These are phyloP conservation scores for Syncerus caffer DNA, from an alignment of 2,797 vertebrate species.

Conservation along the genomic window DNA sequence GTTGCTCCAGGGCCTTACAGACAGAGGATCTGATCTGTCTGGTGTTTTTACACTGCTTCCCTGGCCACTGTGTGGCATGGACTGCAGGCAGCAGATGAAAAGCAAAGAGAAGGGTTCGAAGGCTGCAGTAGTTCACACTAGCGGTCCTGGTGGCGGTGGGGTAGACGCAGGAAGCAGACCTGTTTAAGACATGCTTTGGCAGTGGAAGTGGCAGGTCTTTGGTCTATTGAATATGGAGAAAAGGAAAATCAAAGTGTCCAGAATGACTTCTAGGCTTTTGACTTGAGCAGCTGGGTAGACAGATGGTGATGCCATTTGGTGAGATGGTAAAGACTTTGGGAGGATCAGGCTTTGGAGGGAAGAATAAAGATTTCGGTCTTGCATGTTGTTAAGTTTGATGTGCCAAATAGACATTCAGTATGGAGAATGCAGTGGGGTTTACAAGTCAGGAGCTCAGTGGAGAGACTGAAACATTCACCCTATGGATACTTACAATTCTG, in stretches of 20 bases:
- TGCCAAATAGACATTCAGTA: background rate
- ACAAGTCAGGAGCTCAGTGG: background rate
- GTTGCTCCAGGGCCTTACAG: background rate
- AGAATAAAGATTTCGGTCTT: background rate
- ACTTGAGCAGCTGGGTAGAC: background rate
- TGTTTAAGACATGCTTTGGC: background rate
- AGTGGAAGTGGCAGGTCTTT: background rate
- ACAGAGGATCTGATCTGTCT: background rate
- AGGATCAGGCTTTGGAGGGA: background rate
- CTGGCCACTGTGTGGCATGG: background rate
- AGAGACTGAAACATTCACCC: background rate
- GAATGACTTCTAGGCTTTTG: background rate
- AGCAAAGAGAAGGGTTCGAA: background rate
- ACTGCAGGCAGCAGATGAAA: background rate
- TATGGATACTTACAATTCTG: background rate
- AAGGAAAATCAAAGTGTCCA: background rate
- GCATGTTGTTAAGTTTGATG: background rate
- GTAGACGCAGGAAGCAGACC: background rate
- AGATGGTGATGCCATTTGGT: background rate
- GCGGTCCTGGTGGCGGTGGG: background rate
- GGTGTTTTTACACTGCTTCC: background rate
- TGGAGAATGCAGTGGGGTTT: background rate
- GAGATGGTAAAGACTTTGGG: background rate
- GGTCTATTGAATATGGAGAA: background rate
- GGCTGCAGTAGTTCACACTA: accelerated